Conservation (phyloP, 92 coral and sea anemone genomes). For the Metridium senile region DNA sequence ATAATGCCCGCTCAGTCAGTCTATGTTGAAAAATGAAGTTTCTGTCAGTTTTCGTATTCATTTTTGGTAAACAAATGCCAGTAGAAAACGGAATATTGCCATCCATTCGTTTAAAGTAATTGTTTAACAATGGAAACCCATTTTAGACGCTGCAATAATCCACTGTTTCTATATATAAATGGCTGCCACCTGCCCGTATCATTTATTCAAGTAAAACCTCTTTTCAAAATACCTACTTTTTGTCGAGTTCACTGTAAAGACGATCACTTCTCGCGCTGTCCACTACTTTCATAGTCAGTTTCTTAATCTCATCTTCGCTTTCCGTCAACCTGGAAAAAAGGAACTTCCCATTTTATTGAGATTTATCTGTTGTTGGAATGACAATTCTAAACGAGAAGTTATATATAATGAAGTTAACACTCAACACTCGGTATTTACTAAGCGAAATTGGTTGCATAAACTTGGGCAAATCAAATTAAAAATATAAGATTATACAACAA, state of each 20-base stretch:
- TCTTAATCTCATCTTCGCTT: slow-evolving; percentile 45
- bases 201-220: not conserved
- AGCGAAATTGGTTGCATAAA: slow-evolving; percentile 21
- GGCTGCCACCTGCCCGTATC: not conserved
- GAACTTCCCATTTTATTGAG: not conserved
- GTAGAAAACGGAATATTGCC: no score
- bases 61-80: no score
- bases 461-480: slow-evolving; percentile 12
- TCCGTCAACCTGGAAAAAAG: slow-evolving; percentile 33
- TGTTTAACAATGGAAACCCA: not conserved
- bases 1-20: not conserved
- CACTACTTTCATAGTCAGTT: slow-evolving; percentile 23
- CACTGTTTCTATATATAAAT: not conserved
- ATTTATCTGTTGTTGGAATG: not conserved
- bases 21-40: no score
- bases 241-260: slow-evolving; percentile 42
- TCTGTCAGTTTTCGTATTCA: no score
- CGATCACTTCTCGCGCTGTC: slow-evolving; percentile 37
- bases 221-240: slow-evolving; percentile 34
- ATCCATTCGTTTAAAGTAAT: not conserved
- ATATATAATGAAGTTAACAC: not conserved
- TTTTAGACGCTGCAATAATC: not conserved
- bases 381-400: not conserved
- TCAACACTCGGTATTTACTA: slow-evolving; percentile 1
- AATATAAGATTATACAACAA: not conserved